Conservation (phyloP, 2,888 invertebrate genomes). For the Tenthredo scrophulariae region DNA sequence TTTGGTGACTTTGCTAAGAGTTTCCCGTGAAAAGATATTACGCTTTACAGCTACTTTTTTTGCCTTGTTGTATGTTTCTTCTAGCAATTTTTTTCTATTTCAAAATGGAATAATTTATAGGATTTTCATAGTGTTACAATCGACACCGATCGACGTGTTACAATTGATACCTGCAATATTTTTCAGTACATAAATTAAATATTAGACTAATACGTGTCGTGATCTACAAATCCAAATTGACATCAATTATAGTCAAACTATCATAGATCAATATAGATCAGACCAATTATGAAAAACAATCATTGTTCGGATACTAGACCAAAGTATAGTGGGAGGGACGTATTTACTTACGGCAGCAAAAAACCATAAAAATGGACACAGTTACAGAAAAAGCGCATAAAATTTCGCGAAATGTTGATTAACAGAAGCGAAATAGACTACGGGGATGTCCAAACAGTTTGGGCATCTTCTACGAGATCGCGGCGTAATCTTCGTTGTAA, state of each 20-base stretch:
- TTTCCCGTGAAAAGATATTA: constrained; percentile 17
- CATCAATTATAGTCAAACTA: constrained; percentile 37
- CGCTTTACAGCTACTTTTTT: constrained; percentile 36
- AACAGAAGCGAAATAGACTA: constrained; percentile 33
- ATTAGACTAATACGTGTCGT: neutral
- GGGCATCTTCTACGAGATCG: neutral
- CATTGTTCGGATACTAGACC: neutral
- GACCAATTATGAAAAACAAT: constrained; percentile 32
- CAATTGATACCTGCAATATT: constrained; percentile 35
- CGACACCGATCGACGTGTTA: constrained; percentile 43
- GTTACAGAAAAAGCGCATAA: constrained; percentile 30
- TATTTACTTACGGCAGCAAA: constrained; percentile 36
- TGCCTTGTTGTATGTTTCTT: constrained; percentile 10
- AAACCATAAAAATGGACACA: constrained; percentile 39
- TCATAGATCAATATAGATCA: constrained; percentile 21
- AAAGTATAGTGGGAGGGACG: neutral
- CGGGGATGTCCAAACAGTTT: neutral
- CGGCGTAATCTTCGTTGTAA: constrained; percentile 29
- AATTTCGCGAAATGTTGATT: constrained; percentile 25
- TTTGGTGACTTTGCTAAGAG: constrained; percentile 30
- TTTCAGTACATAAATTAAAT: neutral
- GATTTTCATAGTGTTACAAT: constrained; percentile 46
- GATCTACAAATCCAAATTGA: neutral
- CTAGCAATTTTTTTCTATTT: constrained; percentile 18
- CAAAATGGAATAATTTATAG: constrained; percentile 12